phyloP scores from a whole-genome alignment of 2,888 invertebrate species.

The Torymus aiolomorphi region DNA sequence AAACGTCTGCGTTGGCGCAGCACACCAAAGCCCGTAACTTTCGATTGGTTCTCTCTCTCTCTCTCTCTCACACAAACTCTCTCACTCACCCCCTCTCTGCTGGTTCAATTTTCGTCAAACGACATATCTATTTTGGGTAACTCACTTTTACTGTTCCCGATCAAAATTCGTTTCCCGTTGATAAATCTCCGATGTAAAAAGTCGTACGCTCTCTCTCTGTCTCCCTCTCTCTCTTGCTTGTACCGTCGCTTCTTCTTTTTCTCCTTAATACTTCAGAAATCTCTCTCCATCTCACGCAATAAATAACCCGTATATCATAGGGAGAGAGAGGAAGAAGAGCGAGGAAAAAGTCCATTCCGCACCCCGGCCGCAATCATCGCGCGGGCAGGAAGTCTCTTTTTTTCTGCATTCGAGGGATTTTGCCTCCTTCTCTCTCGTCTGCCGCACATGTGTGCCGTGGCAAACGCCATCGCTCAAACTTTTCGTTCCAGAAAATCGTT shows the following conservation, averaged over 20 bases:
- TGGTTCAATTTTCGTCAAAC: slow-evolving; percentile 9
- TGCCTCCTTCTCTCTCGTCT: no score
- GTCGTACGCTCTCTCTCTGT: background rate
- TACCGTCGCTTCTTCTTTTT: background rate
- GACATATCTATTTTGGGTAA: slow-evolving; percentile 19
- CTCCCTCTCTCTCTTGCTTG: no score
- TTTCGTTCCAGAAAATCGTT: background rate
- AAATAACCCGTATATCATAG: slow-evolving; percentile 7
- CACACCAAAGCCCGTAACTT: slow-evolving; percentile 15
- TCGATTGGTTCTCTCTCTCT: background rate
- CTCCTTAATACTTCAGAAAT: slow-evolving; percentile 12
- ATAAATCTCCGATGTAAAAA: slow-evolving; percentile 26
- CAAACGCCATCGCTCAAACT: background rate
- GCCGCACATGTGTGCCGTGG: background rate
- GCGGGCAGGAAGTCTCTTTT: background rate
- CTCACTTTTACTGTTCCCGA: slow-evolving; percentile 18
- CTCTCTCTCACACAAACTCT: background rate
- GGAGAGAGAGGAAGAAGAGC: background rate
- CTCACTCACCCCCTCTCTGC: background rate
- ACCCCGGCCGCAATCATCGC: background rate
- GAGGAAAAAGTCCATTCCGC: no score
- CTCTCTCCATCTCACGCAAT: background rate
- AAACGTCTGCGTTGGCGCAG: background rate
- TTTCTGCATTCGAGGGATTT: background rate
- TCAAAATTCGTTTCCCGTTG: slow-evolving; percentile 19